Conservation (phyloP, 1,140 invertebrate species). For the Leucophenga varia region DNA sequence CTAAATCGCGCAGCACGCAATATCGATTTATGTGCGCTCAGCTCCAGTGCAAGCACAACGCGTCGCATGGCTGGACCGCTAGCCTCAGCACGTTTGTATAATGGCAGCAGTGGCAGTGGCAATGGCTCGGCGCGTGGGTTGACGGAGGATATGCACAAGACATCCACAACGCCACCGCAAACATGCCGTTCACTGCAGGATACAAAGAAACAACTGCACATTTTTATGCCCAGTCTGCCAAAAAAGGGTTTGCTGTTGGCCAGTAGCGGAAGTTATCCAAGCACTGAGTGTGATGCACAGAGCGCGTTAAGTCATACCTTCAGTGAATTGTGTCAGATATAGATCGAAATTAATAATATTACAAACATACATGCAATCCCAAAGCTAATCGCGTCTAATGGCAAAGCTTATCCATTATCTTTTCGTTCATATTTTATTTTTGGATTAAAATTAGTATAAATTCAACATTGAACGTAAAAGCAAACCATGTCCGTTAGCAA, state of each 20-base stretch:
- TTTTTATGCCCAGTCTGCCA: conserved; percentile 52
- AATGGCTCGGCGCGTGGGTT: conserved; percentile 28
- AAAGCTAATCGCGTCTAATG: too few species aligned
- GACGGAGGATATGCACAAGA: conserved; percentile 15
- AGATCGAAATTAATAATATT: neutral
- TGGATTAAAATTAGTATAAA: too few species aligned
- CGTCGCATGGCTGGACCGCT: conserved; percentile 36
- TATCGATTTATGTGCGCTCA: conserved; percentile 44
- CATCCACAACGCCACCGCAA: neutral
- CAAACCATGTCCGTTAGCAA: too few species aligned
- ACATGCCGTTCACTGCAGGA: conserved; percentile 20
- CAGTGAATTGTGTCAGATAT: conserved; percentile 34
- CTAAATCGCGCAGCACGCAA: conserved; percentile 45
- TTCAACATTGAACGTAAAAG: too few species aligned
- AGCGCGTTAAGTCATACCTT: conserved; percentile 24
- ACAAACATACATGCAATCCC: too few species aligned
- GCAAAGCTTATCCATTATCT: too few species aligned
- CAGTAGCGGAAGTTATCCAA: conserved; percentile 2
- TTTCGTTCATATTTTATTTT: too few species aligned
- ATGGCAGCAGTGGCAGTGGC: conserved; percentile 15
- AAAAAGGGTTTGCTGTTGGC: conserved; percentile 35
- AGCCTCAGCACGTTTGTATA: conserved; percentile 44
- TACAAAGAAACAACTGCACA: conserved; percentile 44
- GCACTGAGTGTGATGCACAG: neutral
- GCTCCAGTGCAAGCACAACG: conserved; percentile 35